phyloP scores from a whole-genome alignment of 2,113 vertebrate species.

The Hassar affinis region DNA sequence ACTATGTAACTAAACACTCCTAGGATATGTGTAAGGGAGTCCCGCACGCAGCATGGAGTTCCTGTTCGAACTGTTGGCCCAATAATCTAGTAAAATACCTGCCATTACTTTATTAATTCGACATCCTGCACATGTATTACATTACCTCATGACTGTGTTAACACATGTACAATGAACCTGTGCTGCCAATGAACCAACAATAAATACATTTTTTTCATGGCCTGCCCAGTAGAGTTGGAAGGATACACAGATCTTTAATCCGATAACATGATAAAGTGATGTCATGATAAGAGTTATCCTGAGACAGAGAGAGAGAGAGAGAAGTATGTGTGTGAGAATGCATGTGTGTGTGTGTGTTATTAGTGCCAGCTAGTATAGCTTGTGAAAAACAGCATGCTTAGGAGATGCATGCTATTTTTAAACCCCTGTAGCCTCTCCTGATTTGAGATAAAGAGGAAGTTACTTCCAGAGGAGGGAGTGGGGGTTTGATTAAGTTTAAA shows the following conservation, averaged over 20 bases:
- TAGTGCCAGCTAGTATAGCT: neutral
- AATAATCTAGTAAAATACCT: neutral
- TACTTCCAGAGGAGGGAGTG: neutral
- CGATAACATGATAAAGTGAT: neutral
- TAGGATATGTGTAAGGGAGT: neutral
- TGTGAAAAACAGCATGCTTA: neutral
- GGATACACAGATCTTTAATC: neutral
- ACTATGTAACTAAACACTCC: neutral
- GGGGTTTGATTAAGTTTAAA: neutral
- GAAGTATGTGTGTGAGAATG: neutral
- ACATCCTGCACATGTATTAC: neutral
- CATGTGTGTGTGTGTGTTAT: neutral
- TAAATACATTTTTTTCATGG: neutral
- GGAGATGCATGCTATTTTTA: slow-evolving; percentile 7
- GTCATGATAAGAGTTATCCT: neutral
- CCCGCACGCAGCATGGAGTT: neutral
- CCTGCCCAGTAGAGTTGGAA: neutral
- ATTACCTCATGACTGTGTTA: too few relatives aligned
- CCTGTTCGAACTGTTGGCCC: neutral
- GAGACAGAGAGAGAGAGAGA: neutral
- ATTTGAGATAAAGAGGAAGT: neutral
- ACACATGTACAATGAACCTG: neutral
- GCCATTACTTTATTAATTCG: neutral
- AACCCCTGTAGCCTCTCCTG: neutral
- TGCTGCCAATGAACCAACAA: neutral